Evolutionary conservation across 2,797 vertebrate species (phyloP).

Genomic region (Acipenser transmontanus): DNA sequence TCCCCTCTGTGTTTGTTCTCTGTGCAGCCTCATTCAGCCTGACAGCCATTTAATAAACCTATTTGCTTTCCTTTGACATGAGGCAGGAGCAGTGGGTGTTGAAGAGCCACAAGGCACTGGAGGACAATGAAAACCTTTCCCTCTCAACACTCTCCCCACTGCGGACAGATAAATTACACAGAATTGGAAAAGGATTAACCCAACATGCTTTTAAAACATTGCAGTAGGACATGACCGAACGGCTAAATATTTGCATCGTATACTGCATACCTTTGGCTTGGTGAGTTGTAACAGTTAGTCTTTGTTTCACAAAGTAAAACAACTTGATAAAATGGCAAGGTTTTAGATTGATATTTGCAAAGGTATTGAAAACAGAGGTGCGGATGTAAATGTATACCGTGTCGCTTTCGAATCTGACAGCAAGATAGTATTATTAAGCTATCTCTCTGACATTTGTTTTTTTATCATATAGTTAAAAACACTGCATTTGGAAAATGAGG

Average conservation of each 20-base stretch:
- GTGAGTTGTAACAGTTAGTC: no score
- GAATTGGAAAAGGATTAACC: slow-evolving; percentile 58
- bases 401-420: no score
- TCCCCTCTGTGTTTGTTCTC: slow-evolving; percentile 54
- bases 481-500: no score
- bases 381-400: no score
- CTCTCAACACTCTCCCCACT: slow-evolving; percentile 68
- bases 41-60: slow-evolving; percentile 77
- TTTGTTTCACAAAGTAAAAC: no score
- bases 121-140: slow-evolving; percentile 68
- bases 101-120: slow-evolving; percentile 60
- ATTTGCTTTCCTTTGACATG: slow-evolving; percentile 68
- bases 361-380: no score
- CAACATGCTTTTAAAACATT: slow-evolving; percentile 29
- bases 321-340: no score
- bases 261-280: no score
- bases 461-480: no score
- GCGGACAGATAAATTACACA: slow-evolving; percentile 61
- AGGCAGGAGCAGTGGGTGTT: slow-evolving; percentile 67
- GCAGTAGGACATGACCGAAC: neutral
- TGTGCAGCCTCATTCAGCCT: slow-evolving; percentile 56
- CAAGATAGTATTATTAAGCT: no score
- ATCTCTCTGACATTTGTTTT: no score
- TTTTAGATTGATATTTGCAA: no score
- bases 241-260: neutral